phyloP scores from a whole-genome alignment of 1,140 invertebrate genomes.

The Rhopalosiphum maidis region DNA sequence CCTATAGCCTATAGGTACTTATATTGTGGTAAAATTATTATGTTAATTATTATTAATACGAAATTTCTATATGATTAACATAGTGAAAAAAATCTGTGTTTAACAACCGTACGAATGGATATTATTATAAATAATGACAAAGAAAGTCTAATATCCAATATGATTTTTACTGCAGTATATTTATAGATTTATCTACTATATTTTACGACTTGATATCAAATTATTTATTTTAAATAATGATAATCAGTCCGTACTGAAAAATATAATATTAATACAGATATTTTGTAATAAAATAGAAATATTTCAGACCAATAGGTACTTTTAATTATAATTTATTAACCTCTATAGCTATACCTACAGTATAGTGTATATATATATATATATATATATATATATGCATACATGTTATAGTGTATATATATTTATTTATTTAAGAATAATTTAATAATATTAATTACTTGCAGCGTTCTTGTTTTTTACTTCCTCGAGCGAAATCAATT shows the following conservation, averaged over 20 bases:
- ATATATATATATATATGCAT: too few relatives aligned
- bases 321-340: not conserved
- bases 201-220: not conserved
- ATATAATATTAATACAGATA: not conserved
- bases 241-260: not conserved
- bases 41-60: not conserved
- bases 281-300: not conserved
- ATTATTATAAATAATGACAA: not conserved
- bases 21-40: slow-evolving; percentile 5
- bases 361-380: too few relatives aligned
- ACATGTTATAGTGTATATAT: too few relatives aligned
- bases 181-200: not conserved
- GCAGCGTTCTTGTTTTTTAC: not conserved
- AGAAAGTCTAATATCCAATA: not conserved
- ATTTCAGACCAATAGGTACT: not conserved
- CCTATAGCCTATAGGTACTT: not conserved
- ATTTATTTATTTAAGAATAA: not conserved
- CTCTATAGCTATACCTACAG: not conserved
- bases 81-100: not conserved
- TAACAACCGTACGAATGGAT: not conserved
- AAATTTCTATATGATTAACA: not conserved
- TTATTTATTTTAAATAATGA: not conserved
- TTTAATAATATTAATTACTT: not conserved
- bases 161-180: not conserved
- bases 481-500: not conserved